Evolutionary conservation across 2,888 invertebrate species (phyloP).

Genomic region (Campoplex capitator): DNA sequence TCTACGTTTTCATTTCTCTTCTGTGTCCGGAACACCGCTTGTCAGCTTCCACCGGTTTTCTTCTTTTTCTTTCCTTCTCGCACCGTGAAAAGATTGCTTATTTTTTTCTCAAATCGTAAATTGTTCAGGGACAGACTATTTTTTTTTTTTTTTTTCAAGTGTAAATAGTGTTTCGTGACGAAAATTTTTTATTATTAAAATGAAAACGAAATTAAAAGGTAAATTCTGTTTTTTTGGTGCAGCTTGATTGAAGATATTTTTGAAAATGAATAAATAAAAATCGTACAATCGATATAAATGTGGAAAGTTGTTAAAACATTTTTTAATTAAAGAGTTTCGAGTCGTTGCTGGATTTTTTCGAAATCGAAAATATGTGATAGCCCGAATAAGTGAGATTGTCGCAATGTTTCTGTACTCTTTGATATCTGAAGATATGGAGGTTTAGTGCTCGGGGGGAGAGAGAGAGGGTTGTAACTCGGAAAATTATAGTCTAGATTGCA

Average conservation of each 20-base stretch:
- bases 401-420: constrained; percentile 25
- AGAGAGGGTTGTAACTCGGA: constrained; percentile 23
- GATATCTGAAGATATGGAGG: constrained; percentile 37
- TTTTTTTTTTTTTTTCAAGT: neutral
- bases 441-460: constrained; percentile 23
- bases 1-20: constrained; percentile 45
- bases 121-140: too few relatives aligned
- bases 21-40: constrained; percentile 28
- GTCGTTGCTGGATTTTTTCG: neutral
- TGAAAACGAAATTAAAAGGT: too few relatives aligned
- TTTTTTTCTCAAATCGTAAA: neutral
- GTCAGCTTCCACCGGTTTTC: neutral
- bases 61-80: neutral
- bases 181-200: too few relatives aligned
- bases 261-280: neutral
- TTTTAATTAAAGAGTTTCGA: neutral
- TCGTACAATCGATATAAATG: neutral
- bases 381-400: constrained; percentile 13
- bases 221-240: too few relatives aligned
- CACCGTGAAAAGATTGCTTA: neutral
- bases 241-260: neutral
- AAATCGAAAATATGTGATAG: constrained; percentile 24
- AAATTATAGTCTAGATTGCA: constrained; percentile 51
- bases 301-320: neutral
- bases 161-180: neutral